Evolutionary conservation across 2,888 invertebrate genomes (phyloP), one percentile per base, ranked within the genome.

Genomic region (Agrotis puta): DNA sequence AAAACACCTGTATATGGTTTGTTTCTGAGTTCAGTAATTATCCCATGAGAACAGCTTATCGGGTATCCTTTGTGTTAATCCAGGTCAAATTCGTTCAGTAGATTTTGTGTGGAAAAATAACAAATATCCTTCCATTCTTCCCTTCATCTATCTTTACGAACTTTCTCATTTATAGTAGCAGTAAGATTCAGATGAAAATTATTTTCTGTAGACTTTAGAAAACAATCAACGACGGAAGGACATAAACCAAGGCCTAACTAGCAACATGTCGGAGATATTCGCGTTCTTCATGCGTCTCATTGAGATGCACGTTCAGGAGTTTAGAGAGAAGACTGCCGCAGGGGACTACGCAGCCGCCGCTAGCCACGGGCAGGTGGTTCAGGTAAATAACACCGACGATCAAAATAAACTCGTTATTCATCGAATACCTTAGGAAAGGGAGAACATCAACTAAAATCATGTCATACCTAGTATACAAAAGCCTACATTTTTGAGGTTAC

Each of bases 161-260:
- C 33, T 7, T 33, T 33, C 7, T 7, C 33, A 33, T 5, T 7
- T 33, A 33, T 33, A 33, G 9, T 33, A 39, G 11, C 39, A 39
- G 39, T 39, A 39, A 39, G 39, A 39, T 11, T 39, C 9, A 39
- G 47, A 33, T 61, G 33, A 20, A 2, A 45, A 39, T 39, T 20
- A 2, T 39, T 62, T 51, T 58, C 70, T 64, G 4, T 88, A 97
- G 97, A 98, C 98, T 0, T 93, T 98, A 75, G 98, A 98, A 91
- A 98, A 98, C 57, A 97, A 98, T 91, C 98, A 98, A 90, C 97
- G 99, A 57, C 97, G 99, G 57, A 98, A 98, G 89, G 99, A 99
- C 88, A 98, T 99, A 89, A 98, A 98, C 90, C 98, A 98, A 90
- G 98, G 98, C 7, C 95, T 99, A 43, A 98, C 98, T 0, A 97